Conservation (phyloP, 1,140 invertebrate species). For the Nylanderia fulva region DNA sequence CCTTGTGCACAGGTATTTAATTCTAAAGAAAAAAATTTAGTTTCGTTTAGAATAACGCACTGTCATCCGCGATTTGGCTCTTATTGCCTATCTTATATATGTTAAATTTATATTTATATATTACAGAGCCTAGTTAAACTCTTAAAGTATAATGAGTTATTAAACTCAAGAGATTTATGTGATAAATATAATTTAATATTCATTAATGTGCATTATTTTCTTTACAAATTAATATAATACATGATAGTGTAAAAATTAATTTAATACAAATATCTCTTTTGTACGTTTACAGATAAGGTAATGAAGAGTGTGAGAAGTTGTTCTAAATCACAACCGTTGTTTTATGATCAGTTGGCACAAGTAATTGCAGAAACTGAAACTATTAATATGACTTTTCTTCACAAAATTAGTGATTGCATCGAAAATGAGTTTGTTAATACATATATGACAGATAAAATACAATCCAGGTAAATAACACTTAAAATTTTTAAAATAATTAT, state of each 20-base stretch:
- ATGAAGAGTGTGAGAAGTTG: conserved; percentile 78
- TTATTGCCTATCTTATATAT: too few relatives aligned
- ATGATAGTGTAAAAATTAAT: conserved; percentile 1
- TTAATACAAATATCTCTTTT: conserved; percentile 41
- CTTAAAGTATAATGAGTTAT: neutral
- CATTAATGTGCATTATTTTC: neutral
- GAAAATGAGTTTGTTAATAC: conserved; percentile 87
- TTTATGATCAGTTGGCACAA: conserved; percentile 90
- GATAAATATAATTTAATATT: conserved; percentile 17
- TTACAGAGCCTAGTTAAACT: too few relatives aligned
- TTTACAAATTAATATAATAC: neutral
- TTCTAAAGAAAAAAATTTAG: too few relatives aligned
- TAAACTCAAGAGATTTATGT: neutral
- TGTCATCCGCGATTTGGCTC: too few relatives aligned
- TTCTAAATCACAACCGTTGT: conserved; percentile 87
- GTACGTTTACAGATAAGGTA: conserved; percentile 81
- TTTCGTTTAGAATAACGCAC: too few relatives aligned
- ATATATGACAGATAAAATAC: conserved; percentile 72
- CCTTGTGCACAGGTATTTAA: too few relatives aligned
- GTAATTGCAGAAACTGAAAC: conserved; percentile 85
- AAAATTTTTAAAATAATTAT: neutral
- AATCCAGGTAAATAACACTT: conserved; percentile 58
- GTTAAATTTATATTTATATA: too few relatives aligned
- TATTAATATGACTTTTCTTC: conserved; percentile 88
- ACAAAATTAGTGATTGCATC: conserved; percentile 87